Evolutionary conservation across 2,797 vertebrate species (phyloP).

Genomic region (Xiphorhynchus erythropygius): DNA sequence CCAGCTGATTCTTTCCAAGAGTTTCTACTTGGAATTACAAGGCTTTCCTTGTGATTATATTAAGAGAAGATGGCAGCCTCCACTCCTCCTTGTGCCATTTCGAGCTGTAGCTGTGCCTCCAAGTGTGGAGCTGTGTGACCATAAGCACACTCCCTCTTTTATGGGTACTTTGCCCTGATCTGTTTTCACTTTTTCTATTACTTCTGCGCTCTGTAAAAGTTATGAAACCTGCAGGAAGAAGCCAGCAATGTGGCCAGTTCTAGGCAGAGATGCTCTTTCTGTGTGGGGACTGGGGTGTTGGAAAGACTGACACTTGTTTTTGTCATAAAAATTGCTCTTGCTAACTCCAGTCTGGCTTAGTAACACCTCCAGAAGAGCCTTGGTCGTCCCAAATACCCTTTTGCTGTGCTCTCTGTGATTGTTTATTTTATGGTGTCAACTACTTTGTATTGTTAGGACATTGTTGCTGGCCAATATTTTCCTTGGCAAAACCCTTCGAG

Average conservation of each 20-base stretch:
- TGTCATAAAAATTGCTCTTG: slow-evolving; percentile 47
- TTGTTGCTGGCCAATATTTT: slow-evolving; percentile 52
- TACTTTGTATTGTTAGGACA: slow-evolving; percentile 66
- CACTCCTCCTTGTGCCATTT: background rate
- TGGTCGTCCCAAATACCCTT: slow-evolving; percentile 22
- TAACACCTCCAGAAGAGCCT: slow-evolving; percentile 6
- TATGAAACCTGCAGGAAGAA: background rate
- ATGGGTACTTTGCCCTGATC: background rate
- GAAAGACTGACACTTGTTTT: slow-evolving; percentile 51
- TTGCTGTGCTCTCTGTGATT: slow-evolving; percentile 43
- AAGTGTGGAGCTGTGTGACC: background rate
- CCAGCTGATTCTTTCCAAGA: background rate
- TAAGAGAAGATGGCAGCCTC: background rate
- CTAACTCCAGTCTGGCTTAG: slow-evolving; percentile 20
- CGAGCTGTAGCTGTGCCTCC: background rate
- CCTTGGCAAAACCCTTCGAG: slow-evolving; percentile 55
- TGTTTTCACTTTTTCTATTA: slow-evolving; percentile 15
- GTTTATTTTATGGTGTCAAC: slow-evolving; percentile 65
- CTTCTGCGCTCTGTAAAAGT: background rate
- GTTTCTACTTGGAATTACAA: background rate
- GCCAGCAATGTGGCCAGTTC: background rate
- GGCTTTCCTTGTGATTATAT: background rate
- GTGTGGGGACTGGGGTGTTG: background rate
- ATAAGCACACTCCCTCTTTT: background rate
- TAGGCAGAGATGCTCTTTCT: background rate